Evolutionary conservation across 2,113 vertebrate species (phyloP).

Genomic region (Psammodynastes pulverulentus): DNA sequence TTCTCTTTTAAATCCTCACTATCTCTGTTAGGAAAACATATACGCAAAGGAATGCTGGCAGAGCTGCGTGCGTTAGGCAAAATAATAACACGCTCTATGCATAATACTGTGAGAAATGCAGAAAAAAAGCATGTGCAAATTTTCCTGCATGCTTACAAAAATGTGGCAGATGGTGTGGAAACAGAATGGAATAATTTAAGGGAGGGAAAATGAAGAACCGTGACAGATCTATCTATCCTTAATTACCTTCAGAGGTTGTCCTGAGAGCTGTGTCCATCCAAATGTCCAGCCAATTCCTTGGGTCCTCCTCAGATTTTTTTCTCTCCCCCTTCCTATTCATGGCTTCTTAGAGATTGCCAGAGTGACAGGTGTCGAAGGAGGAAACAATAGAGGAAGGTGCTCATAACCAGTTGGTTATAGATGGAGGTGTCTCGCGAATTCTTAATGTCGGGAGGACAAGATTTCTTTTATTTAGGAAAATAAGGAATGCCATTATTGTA

Average conservation of each 20-base stretch:
- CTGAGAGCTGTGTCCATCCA: not conserved
- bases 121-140: not conserved
- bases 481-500: not conserved
- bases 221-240: not conserved
- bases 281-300: not conserved
- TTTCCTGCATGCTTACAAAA: not conserved
- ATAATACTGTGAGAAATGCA: not conserved
- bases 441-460: not conserved
- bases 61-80: not conserved
- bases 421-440: not conserved
- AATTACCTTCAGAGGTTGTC: not conserved
- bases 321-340: not conserved
- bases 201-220: not conserved
- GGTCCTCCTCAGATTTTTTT: not conserved
- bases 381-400: not conserved
- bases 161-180: not conserved
- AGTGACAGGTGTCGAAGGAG: not conserved
- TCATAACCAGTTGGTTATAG: not conserved
- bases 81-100: not conserved
- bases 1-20: not conserved
- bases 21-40: not conserved
- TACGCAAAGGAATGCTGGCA: not conserved
- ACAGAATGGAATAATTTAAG: not conserved
- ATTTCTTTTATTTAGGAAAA: conserved; percentile 10
- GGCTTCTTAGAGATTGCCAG: not conserved